Evolutionary conservation across 2,888 invertebrate genomes (phyloP).

Genomic region (Vannuccia rotundouncinata): DNA sequence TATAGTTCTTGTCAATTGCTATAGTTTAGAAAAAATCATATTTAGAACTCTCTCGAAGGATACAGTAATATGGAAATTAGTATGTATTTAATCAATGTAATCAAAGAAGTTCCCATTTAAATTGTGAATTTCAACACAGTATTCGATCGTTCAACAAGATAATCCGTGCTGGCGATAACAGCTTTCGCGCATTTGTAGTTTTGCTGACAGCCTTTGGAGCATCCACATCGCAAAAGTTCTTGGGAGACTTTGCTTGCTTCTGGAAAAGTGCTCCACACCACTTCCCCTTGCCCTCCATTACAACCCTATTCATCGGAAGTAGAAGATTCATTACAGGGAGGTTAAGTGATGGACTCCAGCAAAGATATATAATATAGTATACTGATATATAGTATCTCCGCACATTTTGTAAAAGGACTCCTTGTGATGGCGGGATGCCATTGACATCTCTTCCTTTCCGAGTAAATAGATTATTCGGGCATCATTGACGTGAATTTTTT

Average conservation of each 20-base stretch:
- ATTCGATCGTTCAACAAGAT: conserved; percentile 14
- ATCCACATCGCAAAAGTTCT: conserved; percentile 39
- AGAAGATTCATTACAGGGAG: conserved; percentile 29
- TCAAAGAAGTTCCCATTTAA: no score
- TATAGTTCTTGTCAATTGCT: no score
- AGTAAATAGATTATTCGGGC: no score
- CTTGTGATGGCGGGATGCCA: not conserved
- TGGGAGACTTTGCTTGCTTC: conserved; percentile 39
- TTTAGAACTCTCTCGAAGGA: no score
- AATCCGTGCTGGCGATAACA: conserved; percentile 34
- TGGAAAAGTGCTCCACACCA: conserved; percentile 38
- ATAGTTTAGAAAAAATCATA: no score
- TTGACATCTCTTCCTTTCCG: not conserved
- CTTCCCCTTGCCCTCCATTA: conserved; percentile 25
- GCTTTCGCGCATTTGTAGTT: conserved; percentile 39
- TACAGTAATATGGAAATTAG: no score
- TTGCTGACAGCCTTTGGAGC: conserved; percentile 37
- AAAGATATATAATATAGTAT: no score
- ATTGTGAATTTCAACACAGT: no score
- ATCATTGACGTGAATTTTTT: not conserved
- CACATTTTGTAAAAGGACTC: conserved; percentile 27
- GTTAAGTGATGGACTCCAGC: conserved; percentile 33
- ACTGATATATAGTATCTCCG: conserved; percentile 37
- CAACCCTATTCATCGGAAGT: conserved; percentile 38
- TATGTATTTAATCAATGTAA: no score